Conservation (phyloP, 2,797 vertebrate genomes). For the Amphiprion clarkii region DNA sequence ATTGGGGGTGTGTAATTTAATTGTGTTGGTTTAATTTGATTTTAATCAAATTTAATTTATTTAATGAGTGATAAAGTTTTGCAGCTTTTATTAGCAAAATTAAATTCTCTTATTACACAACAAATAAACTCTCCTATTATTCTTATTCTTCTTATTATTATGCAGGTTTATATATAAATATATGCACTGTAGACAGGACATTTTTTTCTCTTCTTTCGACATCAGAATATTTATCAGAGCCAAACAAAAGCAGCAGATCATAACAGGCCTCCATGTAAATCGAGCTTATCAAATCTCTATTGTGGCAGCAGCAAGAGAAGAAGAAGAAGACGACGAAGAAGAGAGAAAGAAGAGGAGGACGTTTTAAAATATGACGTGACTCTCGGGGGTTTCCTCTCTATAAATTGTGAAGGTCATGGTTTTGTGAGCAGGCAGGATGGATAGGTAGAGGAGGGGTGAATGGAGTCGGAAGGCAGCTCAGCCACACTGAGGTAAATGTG, state of each 20-base stretch:
- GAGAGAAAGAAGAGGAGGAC: conserved; percentile 28
- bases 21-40: not conserved
- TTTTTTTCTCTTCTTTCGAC: not conserved
- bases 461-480: conserved; percentile 50
- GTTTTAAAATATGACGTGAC: conserved; percentile 73
- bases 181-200: too few species aligned
- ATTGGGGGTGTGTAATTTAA: not conserved
- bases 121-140: not conserved
- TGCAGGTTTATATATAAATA: too few species aligned
- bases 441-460: conserved; percentile 57
- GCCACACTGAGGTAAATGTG: conserved; percentile 49
- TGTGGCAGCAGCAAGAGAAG: conserved; percentile 8
- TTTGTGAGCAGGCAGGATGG: conserved; percentile 63
- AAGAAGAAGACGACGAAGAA: conserved; percentile 3
- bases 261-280: conserved; percentile 24
- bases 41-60: not conserved
- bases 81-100: not conserved
- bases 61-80: not conserved
- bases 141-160: not conserved
- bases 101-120: too few species aligned
- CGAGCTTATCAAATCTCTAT: conserved; percentile 2
- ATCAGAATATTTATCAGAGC: conserved; percentile 7
- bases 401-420: conserved; percentile 80
- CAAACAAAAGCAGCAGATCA: not conserved
- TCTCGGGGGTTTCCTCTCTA: conserved; percentile 80